A percentile compares a stretch with the other conserved stretches of the same genome.
Evolutionary conservation across 2,888 invertebrate genomes (phyloP).

Genomic region (Ichneumoninae sp.): DNA sequence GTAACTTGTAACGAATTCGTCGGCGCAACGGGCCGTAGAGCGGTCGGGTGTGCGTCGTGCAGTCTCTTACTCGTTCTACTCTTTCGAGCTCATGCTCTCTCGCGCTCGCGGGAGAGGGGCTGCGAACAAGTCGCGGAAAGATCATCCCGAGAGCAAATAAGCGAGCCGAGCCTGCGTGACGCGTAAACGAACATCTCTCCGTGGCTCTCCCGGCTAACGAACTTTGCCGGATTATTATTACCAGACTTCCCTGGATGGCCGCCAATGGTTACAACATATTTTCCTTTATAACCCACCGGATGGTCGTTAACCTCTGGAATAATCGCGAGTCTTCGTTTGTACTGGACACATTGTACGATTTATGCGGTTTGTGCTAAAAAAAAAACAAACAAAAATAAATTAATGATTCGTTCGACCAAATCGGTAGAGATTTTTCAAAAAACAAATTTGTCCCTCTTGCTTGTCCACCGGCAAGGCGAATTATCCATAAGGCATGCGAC

Average conservation of each 20-base stretch:
- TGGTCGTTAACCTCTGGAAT: constrained; percentile 78
- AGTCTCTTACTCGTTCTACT: constrained; percentile 1
- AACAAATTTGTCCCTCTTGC: neutral
- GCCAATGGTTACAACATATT: constrained; percentile 82
- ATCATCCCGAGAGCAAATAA: constrained; percentile 51
- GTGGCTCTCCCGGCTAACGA: constrained; percentile 76
- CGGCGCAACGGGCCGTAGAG: constrained; percentile 32
- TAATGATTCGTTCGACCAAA: neutral
- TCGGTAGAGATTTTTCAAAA: neutral
- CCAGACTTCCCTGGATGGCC: constrained; percentile 77
- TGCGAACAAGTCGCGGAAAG: constrained; percentile 10
- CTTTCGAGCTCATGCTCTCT: neutral
- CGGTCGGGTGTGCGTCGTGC: neutral
- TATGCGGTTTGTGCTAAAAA: neutral
- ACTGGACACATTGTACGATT: constrained; percentile 37
- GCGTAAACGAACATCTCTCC: constrained; percentile 55
- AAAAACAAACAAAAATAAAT: neutral
- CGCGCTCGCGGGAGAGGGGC: neutral
- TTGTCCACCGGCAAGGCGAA: neutral
- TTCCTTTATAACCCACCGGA: constrained; percentile 72
- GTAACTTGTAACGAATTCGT: constrained; percentile 57
- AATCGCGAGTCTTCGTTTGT: constrained; percentile 58
- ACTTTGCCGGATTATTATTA: constrained; percentile 82
- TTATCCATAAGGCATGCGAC: too few relatives aligned
- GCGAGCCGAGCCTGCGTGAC: constrained; percentile 53